A percentile compares a stretch with the other conserved stretches of the same genome.
phyloP scores from a whole-genome alignment of 1,140 invertebrate species.

The Glomeris maerens region DNA sequence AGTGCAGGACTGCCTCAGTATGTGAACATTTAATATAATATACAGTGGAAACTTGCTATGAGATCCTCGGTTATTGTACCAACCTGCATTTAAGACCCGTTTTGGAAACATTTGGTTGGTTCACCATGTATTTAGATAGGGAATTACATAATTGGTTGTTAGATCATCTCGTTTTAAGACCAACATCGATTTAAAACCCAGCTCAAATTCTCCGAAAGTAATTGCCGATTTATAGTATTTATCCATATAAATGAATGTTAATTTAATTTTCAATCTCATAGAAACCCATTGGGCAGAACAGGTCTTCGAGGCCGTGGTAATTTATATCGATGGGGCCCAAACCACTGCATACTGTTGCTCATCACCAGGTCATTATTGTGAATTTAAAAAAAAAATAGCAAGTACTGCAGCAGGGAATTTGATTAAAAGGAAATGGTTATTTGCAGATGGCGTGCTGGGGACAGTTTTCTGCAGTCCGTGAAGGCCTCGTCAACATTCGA shows the following conservation, averaged over 20 bases:
- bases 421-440: not conserved
- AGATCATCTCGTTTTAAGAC: no score
- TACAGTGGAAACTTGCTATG: not conserved
- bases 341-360: constrained; percentile 32
- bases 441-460: constrained; percentile 7
- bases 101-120: no score
- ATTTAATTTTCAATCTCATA: constrained; percentile 4
- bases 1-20: constrained; percentile 20
- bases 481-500: constrained; percentile 3
- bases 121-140: no score
- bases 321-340: constrained; percentile 35
- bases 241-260: not conserved
- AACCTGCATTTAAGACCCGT: no score
- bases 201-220: no score
- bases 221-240: no score
- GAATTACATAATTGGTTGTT: no score
- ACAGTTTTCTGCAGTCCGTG: constrained; percentile 10
- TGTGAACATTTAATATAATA: constrained; percentile 12
- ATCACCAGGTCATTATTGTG: constrained; percentile 33
- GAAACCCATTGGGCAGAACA: constrained; percentile 35
- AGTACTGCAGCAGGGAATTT: no score
- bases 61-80: no score
- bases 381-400: no score
- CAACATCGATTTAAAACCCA: no score
- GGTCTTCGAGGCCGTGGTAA: constrained; percentile 32